A percentile compares a stretch with the other conserved stretches of the same genome.
Conservation (phyloP, 2,888 invertebrate genomes). For the Aspidapion aeneum region DNA sequence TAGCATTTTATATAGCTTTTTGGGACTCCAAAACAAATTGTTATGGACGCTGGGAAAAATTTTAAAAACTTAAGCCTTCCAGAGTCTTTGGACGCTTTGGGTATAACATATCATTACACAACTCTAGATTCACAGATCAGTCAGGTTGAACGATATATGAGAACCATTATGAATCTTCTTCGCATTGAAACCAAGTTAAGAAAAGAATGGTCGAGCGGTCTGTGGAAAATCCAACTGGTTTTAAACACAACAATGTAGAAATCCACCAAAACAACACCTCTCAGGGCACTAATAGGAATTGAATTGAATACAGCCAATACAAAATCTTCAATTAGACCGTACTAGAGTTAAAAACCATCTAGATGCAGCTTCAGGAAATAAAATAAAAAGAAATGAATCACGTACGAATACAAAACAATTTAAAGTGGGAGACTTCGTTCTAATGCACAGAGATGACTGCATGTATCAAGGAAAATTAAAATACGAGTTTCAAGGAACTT, state of each 20-base stretch:
- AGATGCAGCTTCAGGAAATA: conserved; percentile 1
- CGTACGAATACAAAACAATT: conserved; percentile 4
- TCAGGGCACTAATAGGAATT: conserved; percentile 26
- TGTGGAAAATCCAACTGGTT: conserved; percentile 25
- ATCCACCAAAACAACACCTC: conserved; percentile 23
- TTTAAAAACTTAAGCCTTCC: conserved; percentile 23
- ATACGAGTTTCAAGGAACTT: conserved; percentile 21
- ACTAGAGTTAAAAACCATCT: conserved; percentile 7
- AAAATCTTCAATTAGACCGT: conserved; percentile 19
- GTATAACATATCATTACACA: conserved; percentile 17
- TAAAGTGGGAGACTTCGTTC: conserved; percentile 11
- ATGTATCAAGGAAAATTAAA: conserved; percentile 20
- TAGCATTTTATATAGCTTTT: conserved; percentile 21
- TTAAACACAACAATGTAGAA: conserved; percentile 28
- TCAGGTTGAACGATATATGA: too few relatives aligned
- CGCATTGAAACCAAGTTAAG: conserved; percentile 17
- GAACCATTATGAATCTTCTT: conserved; percentile 25
- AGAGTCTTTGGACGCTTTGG: conserved; percentile 15
- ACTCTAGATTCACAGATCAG: conserved; percentile 21
- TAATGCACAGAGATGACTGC: conserved; percentile 16
- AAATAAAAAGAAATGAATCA: conserved; percentile 1
- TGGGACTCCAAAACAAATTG: conserved; percentile 22
- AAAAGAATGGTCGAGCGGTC: conserved; percentile 9
- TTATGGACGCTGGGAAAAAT: conserved; percentile 23
- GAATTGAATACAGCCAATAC: conserved; percentile 19